Conservation (phyloP, 2,797 vertebrate species). For the Morelia viridis region DNA sequence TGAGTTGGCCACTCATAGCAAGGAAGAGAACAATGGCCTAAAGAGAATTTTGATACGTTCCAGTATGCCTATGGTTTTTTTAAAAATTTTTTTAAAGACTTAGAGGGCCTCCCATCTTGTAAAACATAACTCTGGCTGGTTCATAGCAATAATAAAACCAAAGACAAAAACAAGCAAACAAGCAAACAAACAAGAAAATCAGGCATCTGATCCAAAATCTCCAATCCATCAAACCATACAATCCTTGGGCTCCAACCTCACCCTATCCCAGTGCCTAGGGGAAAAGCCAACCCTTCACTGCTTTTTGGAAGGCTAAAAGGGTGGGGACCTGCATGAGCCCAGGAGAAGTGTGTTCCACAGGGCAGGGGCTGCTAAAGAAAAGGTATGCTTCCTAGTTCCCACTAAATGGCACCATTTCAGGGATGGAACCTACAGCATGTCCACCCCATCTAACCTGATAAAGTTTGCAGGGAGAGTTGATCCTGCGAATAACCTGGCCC, state of each 20-base stretch:
- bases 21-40: not conserved
- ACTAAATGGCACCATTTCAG: not conserved
- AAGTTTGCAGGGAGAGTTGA: not conserved
- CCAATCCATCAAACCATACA: not conserved
- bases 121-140: not conserved
- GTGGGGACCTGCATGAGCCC: not conserved
- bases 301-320: not conserved
- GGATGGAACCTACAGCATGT: not conserved
- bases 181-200: not conserved
- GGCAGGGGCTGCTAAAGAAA: not conserved
- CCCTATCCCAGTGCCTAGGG: not conserved
- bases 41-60: not conserved
- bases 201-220: not conserved
- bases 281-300: not conserved
- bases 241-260: not conserved
- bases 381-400: not conserved
- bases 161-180: not conserved
- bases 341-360: not conserved
- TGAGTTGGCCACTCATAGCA: not conserved
- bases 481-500: not conserved
- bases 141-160: not conserved
- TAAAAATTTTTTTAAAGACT: not conserved
- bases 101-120: too few relatives aligned
- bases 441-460: not conserved
- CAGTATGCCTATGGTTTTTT: not conserved